These are phyloP conservation scores for Lota lota DNA, from an alignment of 2,113 vertebrate species.

Conservation along the genomic window DNA sequence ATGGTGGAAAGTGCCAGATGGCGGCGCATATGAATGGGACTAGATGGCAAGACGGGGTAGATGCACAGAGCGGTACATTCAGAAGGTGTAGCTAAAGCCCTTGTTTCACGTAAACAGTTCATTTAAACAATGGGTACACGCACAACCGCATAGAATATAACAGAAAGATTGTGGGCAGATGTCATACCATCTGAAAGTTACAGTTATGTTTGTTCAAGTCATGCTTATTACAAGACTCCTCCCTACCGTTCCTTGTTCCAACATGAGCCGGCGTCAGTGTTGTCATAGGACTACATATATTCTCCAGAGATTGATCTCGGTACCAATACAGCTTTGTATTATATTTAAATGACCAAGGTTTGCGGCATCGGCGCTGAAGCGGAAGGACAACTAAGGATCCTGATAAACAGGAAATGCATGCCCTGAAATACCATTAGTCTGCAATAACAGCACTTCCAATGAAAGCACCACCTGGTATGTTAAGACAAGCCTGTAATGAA, in stretches of 20 bases:
- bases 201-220: neutral
- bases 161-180: no score
- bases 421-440: neutral
- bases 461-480: neutral
- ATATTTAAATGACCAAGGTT: neutral
- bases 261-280: slow-evolving; percentile 44
- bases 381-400: neutral
- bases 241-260: slow-evolving; percentile 30
- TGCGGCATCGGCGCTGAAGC: neutral
- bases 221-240: slow-evolving; percentile 11
- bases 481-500: neutral
- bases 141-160: no score
- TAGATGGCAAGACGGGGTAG: slow-evolving; percentile 43
- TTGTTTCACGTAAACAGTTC: neutral
- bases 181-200: slow-evolving; percentile 20
- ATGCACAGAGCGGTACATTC: slow-evolving; percentile 2
- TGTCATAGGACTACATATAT: neutral
- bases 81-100: slow-evolving; percentile 8
- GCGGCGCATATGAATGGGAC: neutral
- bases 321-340: no score
- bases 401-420: neutral
- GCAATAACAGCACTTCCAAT: neutral
- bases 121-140: neutral
- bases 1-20: slow-evolving; percentile 2
- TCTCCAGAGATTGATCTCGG: no score